A percentile compares a stretch with the other conserved stretches of the same genome.
Evolutionary conservation across 2,113 vertebrate genomes (phyloP).

Genomic region (Sardina pilchardus): DNA sequence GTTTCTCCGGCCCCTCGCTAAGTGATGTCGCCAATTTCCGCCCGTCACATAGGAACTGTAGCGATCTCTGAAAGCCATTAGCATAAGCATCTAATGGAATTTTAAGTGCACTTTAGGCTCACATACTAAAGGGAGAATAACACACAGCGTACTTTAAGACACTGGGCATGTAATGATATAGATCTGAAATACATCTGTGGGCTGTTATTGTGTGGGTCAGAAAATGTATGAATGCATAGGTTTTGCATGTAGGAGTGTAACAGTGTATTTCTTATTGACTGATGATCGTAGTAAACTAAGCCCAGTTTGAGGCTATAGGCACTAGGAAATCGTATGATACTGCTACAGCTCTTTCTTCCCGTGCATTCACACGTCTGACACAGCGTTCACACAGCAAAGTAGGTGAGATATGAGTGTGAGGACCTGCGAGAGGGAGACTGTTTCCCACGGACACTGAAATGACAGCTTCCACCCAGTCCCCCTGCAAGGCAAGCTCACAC

Average conservation of each 20-base stretch:
- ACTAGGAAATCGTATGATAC: no score
- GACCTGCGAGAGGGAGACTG: neutral
- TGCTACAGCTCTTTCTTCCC: neutral
- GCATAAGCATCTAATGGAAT: conserved; percentile 3
- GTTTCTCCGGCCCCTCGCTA: neutral
- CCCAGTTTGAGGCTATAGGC: neutral
- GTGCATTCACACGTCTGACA: neutral
- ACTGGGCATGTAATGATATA: neutral
- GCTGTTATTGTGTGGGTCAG: neutral
- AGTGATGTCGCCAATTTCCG: conserved; percentile 8
- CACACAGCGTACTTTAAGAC: neutral
- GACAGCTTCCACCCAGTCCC: neutral
- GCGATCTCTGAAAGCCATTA: neutral
- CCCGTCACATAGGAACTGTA: neutral
- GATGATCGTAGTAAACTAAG: neutral
- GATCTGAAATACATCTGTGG: neutral
- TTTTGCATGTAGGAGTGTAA: neutral
- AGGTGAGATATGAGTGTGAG: conserved; percentile 45
- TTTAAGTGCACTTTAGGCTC: neutral
- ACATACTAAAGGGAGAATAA: neutral
- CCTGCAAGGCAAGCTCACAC: neutral
- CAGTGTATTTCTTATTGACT: neutral
- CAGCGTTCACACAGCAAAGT: conserved; percentile 29
- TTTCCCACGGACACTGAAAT: neutral
- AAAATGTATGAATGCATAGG: neutral